A percentile compares a stretch with the other conserved stretches of the same genome.
Conservation (phyloP, 2,113 vertebrate genomes). For the Ptilonorhynchus violaceus region DNA sequence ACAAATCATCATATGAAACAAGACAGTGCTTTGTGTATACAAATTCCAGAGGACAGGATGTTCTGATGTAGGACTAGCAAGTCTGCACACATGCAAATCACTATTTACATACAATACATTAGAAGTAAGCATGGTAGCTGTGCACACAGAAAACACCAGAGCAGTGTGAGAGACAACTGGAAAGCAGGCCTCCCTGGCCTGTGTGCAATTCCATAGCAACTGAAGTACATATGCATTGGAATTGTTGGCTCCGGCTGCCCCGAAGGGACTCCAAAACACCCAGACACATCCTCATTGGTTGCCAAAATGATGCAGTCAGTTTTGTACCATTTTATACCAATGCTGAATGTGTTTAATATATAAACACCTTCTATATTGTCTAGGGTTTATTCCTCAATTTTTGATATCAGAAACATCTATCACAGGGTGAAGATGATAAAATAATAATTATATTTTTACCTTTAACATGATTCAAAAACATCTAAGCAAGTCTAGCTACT, state of each 20-base stretch:
- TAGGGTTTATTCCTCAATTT: not conserved
- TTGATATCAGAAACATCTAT: not conserved
- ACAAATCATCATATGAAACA: not conserved
- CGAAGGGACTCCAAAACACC: not conserved
- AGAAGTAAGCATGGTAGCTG: not conserved
- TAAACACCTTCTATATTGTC: not conserved
- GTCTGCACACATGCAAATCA: not conserved
- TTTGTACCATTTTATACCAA: not conserved
- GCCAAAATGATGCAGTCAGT: not conserved
- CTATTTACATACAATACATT: not conserved
- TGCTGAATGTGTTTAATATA: not conserved
- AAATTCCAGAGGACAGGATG: not conserved
- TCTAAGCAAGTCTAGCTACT: not conserved
- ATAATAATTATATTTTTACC: not conserved
- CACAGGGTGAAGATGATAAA: not conserved
- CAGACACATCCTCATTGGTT: not conserved
- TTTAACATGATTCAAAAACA: not conserved
- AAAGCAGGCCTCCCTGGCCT: not conserved
- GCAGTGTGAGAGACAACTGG: not conserved
- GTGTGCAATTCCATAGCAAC: not conserved
- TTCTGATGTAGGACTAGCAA: not conserved
- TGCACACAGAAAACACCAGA: not conserved
- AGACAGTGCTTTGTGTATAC: not conserved
- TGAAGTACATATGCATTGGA: not conserved
- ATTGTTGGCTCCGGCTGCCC: not conserved